These are phyloP conservation scores for Channa striata DNA, from an alignment of 2,797 vertebrate species.

Conservation along the genomic window DNA sequence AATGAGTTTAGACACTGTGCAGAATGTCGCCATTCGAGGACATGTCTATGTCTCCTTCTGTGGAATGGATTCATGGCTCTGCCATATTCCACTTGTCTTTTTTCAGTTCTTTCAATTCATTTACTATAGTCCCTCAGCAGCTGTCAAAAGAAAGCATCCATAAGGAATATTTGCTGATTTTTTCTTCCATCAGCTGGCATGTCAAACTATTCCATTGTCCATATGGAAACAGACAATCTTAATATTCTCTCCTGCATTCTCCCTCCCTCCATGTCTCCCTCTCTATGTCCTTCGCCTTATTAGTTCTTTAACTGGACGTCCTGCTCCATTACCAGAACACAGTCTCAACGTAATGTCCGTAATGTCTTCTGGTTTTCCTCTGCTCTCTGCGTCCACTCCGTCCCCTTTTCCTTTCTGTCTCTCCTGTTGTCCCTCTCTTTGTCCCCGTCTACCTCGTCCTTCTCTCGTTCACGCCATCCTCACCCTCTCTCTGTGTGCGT, in stretches of 20 bases:
- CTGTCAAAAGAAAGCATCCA: slow-evolving; percentile 15
- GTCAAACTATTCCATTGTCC: slow-evolving; percentile 45
- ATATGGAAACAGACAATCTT: slow-evolving; percentile 7
- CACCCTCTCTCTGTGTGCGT: slow-evolving; percentile 18
- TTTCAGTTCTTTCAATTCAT: neutral
- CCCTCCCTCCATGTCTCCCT: slow-evolving; percentile 37
- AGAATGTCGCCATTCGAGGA: neutral
- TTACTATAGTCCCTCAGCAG: neutral
- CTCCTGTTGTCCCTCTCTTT: slow-evolving; percentile 66
- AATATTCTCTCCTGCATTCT: slow-evolving; percentile 38
- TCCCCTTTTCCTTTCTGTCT: slow-evolving; percentile 24
- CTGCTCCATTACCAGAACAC: slow-evolving; percentile 37
- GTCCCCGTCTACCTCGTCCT: slow-evolving; percentile 67
- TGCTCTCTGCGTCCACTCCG: slow-evolving; percentile 21
- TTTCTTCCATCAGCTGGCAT: neutral
- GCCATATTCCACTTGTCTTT: neutral
- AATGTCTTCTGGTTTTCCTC: slow-evolving; percentile 21
- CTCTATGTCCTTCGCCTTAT: slow-evolving; percentile 48
- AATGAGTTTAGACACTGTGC: neutral
- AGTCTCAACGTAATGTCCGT: slow-evolving; percentile 23
- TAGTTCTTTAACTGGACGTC: slow-evolving; percentile 39
- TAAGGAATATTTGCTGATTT: neutral
- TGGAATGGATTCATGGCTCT: slow-evolving; percentile 11
- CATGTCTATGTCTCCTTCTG: slow-evolving; percentile 28
- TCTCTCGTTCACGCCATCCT: slow-evolving; percentile 44